Base-by-base conservation (phyloP, 2,888 invertebrate species). In the Cerceris rybyensis region DNA sequence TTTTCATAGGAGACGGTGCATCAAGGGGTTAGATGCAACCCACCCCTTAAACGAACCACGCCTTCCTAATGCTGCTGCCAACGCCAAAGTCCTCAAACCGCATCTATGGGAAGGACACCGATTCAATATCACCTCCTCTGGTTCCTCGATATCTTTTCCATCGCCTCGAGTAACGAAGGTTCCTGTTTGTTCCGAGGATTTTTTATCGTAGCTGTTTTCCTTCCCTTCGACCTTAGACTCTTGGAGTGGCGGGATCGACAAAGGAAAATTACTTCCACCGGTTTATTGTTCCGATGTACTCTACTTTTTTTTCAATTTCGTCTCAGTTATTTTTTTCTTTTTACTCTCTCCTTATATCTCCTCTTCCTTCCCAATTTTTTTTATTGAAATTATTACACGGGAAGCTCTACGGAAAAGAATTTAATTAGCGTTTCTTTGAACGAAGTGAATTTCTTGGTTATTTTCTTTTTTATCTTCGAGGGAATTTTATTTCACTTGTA, bases 1-100 rank as follows among this genome's bases (percentile, higher is more conserved):
- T 82, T 67, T 78, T 70, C 70, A 58, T 64, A 61, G 68, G 66
- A 67, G 66, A 52, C 68, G 72, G 64, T 39, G 78, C 73, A 68
- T 72, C 72, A 49, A 52, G 54, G 75, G 70, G 61, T 16, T 28
- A 50, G 70, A 43, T 46, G 66, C 61, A 79, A 61, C 64, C 64
- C 55, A 61, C 16, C 58, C 58, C 50, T 7, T 14, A 41, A 39
- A 17, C 43, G 63, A 74, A 73, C 78, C 75, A 86, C 80, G 79
- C 84, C 84, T 84, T 76, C 78, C 63, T 70, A 81, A 82, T 77
- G 86, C 75, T 60, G 68, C 80, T 84, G 76, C 70, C 71, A 74
- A 58, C 68, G 41, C 43, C 75, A 80, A 82, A 80, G 61, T 52
- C 49, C 78, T 13, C 55, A 57, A 50, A 67, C 59, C 66, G 42